Evolutionary conservation across 1,140 invertebrate species (phyloP).

Genomic region (Lepidurus packardi): DNA sequence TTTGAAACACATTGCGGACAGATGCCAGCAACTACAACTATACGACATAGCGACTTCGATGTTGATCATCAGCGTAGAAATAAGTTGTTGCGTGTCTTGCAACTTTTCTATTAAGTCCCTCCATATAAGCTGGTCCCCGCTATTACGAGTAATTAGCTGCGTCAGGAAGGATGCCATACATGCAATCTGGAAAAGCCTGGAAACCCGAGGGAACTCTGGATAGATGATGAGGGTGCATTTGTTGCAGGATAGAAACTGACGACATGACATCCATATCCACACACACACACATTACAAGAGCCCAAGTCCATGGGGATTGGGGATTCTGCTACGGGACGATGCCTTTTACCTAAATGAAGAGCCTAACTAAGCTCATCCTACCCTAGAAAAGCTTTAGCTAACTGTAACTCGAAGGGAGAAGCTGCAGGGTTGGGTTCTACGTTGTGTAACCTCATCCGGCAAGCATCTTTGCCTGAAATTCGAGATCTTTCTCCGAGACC

Average conservation of each 20-base stretch:
- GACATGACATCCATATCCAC: background rate
- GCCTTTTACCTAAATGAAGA: slow-evolving; percentile 22
- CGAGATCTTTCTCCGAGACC: background rate
- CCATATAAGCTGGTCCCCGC: background rate
- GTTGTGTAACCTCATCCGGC: background rate
- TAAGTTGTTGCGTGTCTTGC: slow-evolving; percentile 19
- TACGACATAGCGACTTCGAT: background rate
- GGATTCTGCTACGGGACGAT: slow-evolving; percentile 17
- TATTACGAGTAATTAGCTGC: slow-evolving; percentile 19
- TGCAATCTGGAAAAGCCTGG: slow-evolving; percentile 7
- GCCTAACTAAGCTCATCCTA: slow-evolving; percentile 5
- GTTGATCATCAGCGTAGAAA: background rate
- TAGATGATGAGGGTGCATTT: slow-evolving; percentile 13
- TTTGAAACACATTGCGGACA: background rate
- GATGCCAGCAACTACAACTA: background rate
- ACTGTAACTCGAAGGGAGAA: background rate
- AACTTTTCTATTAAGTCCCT: slow-evolving; percentile 1
- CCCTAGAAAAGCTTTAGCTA: background rate
- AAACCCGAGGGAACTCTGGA: background rate
- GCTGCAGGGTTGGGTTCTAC: background rate
- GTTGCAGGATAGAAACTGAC: background rate
- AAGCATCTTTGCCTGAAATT: slow-evolving; percentile 3
- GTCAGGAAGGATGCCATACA: background rate
- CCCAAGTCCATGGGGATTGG: background rate
- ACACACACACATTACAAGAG: background rate